A percentile compares a stretch with the other conserved stretches of the same genome.
Evolutionary conservation across 2,888 invertebrate species (phyloP).

Genomic region (Tanytarsus gracilentus): DNA sequence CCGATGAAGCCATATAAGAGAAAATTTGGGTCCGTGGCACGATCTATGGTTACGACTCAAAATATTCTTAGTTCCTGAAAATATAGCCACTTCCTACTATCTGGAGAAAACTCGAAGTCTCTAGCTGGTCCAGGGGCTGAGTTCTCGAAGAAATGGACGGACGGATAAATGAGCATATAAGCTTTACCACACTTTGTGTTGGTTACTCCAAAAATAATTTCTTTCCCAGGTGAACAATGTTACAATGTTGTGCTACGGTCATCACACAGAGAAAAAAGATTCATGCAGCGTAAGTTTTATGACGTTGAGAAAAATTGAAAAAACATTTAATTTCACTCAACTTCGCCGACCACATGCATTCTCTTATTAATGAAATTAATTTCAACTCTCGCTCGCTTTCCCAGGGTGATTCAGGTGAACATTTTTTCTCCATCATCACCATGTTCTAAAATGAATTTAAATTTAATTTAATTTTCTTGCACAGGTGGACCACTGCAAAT

Average conservation of each 20-base stretch:
- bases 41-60: too few relatives aligned
- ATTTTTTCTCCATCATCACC: neutral
- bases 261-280: slow-evolving; percentile 4
- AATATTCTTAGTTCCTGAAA: too few relatives aligned
- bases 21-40: too few relatives aligned
- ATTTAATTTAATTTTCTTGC: neutral
- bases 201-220: too few relatives aligned
- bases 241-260: neutral
- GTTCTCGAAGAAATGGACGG: too few relatives aligned
- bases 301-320: neutral
- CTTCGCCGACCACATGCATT: neutral
- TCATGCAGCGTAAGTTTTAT: neutral
- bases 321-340: neutral
- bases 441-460: neutral
- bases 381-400: neutral
- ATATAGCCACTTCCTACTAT: too few relatives aligned
- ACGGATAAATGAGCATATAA: too few relatives aligned
- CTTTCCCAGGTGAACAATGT: neutral
- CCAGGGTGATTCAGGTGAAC: neutral
- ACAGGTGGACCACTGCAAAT: neutral
- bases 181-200: too few relatives aligned
- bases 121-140: too few relatives aligned
- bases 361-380: neutral
- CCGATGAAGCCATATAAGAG: too few relatives aligned
- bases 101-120: too few relatives aligned